Base-by-base conservation (phyloP, 2,797 vertebrate species). In the Acipenser oxyrinchus region DNA sequence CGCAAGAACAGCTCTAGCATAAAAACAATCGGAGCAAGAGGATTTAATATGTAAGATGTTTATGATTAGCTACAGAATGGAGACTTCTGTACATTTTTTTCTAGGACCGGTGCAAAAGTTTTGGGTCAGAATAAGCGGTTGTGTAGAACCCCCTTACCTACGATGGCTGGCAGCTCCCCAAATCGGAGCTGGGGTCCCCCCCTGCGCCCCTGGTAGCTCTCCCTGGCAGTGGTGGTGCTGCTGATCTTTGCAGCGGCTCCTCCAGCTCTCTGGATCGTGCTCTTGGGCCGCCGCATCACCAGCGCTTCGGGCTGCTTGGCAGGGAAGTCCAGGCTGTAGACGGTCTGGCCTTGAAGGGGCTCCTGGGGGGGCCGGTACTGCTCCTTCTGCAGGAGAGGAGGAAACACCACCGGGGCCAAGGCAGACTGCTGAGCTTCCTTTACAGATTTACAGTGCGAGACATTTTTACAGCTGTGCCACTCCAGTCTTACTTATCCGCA, bases 111-210 rank as follows among this genome's bases (percentile, higher is more conserved):
- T 37, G 23, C 23, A 37, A 37, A 37, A 3, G 23, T 37, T 37
- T 37, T 37, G 23, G 23, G 23, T 2, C 23, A 3, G 23, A 37
- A 37, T 37, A 37, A 37, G 2, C 4, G 23, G 23, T 37, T 37
- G 23, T 37, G 23, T 37, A 64, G 2, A 10, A 51, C 23, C 67
- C 9, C 9, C 64, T 70, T 77, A 90, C 89, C 91, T 85, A 87
- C 82, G 12, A 85, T 68, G 48, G 81, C 71, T 1, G 81, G 83
- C 2, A 74, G 81, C 58, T 89, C 86, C 48, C 84, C 83, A 7
- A 70, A 76, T 70, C 71, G 80, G 12, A 81, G 73, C 50, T 73
- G 2, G n/a, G 10, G 52, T 67, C 52, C 63, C 53, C 10, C 72
- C 59, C 60, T 73, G 62, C 63, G 58, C 11, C 69, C 62, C 62